phyloP scores from a whole-genome alignment of 2,888 invertebrate species.

The Cryptocheilus praepositus region DNA sequence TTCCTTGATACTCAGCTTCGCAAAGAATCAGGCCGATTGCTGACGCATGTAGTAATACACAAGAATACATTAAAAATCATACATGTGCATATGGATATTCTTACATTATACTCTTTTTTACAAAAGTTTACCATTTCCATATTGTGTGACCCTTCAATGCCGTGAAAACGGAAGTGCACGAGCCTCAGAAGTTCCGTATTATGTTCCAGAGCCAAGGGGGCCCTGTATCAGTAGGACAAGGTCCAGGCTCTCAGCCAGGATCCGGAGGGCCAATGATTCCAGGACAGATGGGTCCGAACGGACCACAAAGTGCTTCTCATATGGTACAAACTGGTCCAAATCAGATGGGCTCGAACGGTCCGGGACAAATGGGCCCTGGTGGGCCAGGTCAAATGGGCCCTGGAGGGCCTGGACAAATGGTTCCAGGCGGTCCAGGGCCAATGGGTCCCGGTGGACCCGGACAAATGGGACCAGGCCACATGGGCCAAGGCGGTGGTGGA shows the following conservation, averaged over 20 bases:
- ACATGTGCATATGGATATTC: not conserved
- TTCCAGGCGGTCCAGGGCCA: slow-evolving; percentile 52
- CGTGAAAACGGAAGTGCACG: not conserved
- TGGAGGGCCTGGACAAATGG: slow-evolving; percentile 61
- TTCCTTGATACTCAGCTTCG: not conserved
- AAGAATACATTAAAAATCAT: too few relatives aligned
- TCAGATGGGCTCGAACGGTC: slow-evolving; percentile 66
- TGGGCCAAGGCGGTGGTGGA: slow-evolving; percentile 58
- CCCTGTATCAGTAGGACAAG: slow-evolving; percentile 45
- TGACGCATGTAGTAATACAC: not conserved
- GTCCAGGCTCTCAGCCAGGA: slow-evolving; percentile 29
- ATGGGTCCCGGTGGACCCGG: slow-evolving; percentile 54
- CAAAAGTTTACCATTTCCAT: not conserved
- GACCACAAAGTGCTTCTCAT: slow-evolving; percentile 55
- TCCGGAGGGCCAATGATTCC: slow-evolving; percentile 50
- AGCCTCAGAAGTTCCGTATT: slow-evolving; percentile 9
- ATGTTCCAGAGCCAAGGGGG: slow-evolving; percentile 63
- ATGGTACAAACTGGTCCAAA: slow-evolving; percentile 59
- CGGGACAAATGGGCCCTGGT: slow-evolving; percentile 51
- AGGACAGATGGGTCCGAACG: slow-evolving; percentile 55
- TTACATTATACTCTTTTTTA: not conserved
- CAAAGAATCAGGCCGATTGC: not conserved
- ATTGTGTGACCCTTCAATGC: slow-evolving; percentile 1
- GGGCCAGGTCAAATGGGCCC: slow-evolving; percentile 56
- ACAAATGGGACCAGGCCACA: slow-evolving; percentile 60